Conservation (phyloP, 2,888 invertebrate species). For the Terebella lapidaria region DNA sequence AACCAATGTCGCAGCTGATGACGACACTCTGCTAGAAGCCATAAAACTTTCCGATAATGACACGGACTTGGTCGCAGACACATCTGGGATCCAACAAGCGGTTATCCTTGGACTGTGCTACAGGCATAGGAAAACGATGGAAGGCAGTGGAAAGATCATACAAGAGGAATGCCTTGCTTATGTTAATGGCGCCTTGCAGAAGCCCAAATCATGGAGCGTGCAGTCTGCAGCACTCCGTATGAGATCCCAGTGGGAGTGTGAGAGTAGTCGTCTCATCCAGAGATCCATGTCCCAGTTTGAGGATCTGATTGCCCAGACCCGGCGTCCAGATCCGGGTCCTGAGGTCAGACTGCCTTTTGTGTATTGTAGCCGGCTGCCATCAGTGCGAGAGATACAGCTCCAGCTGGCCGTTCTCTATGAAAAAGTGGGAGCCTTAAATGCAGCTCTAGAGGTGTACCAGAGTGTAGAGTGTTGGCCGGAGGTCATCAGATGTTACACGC, state of each 20-base stretch:
- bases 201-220: constrained; percentile 71
- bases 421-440: constrained; percentile 76
- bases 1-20: constrained; percentile 72
- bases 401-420: constrained; percentile 74
- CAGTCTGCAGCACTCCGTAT: constrained; percentile 70
- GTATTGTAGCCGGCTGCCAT: background rate
- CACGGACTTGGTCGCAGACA: constrained; percentile 3
- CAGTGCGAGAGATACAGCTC: constrained; percentile 47
- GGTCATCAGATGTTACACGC: constrained; percentile 84
- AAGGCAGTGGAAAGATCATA: constrained; percentile 71
- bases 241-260: constrained; percentile 73
- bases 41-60: constrained; percentile 14
- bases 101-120: constrained; percentile 73
- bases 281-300: constrained; percentile 83
- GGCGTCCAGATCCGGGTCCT: background rate
- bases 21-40: constrained; percentile 78
- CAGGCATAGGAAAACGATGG: constrained; percentile 66
- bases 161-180: constrained; percentile 59
- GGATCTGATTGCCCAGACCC: background rate
- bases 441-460: constrained; percentile 60
- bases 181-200: constrained; percentile 59
- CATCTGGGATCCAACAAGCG: constrained; percentile 57
- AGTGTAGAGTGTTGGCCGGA: constrained; percentile 81
- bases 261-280: constrained; percentile 77
- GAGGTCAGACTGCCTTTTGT: background rate